Evolutionary conservation across 2,797 vertebrate genomes (phyloP), one percentile per base, ranked within the genome.

Genomic region (Danionella dracula): DNA sequence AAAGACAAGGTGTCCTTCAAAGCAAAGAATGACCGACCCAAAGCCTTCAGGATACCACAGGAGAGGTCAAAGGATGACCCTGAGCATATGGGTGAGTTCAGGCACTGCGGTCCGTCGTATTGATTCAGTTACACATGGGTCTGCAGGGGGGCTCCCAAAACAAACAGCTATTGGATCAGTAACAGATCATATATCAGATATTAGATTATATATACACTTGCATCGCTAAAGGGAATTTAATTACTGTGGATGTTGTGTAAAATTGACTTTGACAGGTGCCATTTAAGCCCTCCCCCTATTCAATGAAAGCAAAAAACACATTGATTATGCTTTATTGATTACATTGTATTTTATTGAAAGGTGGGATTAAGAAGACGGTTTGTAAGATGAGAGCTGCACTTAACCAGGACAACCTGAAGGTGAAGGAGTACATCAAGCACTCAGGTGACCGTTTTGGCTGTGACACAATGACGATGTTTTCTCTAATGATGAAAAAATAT

Each of bases 1-100:
- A 90, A 82, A 68, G 85, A 90, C 10, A 90, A 79, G 59, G 38
- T 91, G 51, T 86, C 81, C 1, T 65, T 67, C 23, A 87, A 83
- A 79, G 87, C 81, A 11, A 83, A 67, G 46, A 72, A 61, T 53
- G 83, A 86, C 31, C 83, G 78, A 49, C 34, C 76, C 8, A 90
- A 73, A 73, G 3, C 58, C 7, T 44, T 66, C 29, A 23, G 38
- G 38, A n/a, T 78, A 44, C 54, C 61, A n/a, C 66, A 75, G 48
- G 61, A 74, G 44, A 60, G 9, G 6, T 2, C 35, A 8, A 75
- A 70, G 1, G 76, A 82, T 0, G 79, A 85, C 4, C 0, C 8
- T 5, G 60, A 76, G 2, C 70, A 78, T 8, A 44, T 11, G 35
- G 71, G 80, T 79, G 54, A 7, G 56, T 16, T 50, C 46, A 20